A percentile compares a stretch with the other conserved stretches of the same genome.
Conservation (phyloP, 1,140 invertebrate species). For the Diabrotica virgifera region DNA sequence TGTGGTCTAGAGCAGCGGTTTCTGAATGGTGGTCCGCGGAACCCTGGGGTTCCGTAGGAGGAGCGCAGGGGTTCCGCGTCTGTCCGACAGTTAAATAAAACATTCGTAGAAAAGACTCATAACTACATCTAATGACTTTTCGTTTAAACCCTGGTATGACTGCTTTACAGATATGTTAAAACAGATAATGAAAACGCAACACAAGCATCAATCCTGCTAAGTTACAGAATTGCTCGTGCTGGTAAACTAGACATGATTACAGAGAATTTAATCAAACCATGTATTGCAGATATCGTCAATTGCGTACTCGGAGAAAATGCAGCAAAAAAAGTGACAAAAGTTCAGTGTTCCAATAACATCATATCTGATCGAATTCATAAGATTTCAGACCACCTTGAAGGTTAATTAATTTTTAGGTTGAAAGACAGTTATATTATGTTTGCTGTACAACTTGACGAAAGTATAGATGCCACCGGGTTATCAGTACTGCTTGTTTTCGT, state of each 20-base stretch:
- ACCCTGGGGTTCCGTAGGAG: no score
- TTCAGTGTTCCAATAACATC: background rate
- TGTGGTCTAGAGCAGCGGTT: no score
- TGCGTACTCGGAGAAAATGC: background rate
- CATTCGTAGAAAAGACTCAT: no score
- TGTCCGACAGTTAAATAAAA: no score
- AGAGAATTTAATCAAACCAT: background rate
- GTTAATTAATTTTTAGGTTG: background rate
- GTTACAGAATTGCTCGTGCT: background rate
- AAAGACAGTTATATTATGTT: background rate
- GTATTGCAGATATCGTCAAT: background rate
- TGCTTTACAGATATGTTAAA: no score
- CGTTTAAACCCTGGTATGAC: no score
- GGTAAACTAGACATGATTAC: background rate
- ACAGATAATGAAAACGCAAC: no score
- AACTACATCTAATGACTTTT: no score
- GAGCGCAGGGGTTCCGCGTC: accelerated
- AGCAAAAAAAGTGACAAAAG: background rate
- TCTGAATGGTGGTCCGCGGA: no score
- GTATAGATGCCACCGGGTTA: background rate
- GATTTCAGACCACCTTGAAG: background rate
- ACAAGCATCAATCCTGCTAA: background rate
- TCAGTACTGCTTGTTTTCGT: background rate
- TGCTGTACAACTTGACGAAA: background rate
- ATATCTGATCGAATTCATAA: background rate